Evolutionary conservation across 2,888 invertebrate genomes (phyloP), one percentile per base, ranked within the genome.

Genomic region (Gastracanthus pulcherrimus): DNA sequence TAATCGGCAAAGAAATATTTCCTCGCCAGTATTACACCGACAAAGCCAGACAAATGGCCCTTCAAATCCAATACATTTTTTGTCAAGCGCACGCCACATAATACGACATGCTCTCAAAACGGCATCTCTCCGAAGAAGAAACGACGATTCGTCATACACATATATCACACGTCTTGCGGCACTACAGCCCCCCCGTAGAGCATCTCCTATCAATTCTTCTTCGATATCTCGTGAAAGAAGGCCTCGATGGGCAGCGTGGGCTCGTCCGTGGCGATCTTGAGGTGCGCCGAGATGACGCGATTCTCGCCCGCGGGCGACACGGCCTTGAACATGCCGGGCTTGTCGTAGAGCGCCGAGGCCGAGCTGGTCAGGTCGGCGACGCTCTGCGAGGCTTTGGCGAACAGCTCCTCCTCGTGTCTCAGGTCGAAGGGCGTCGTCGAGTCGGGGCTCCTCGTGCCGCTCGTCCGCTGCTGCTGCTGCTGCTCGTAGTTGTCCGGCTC

Each of bases 241-340:
- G 96, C 96, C 91, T 96, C 96, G 83, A 96, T 95, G 0, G 96
- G 96, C 70, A 96, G 92, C 74, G 96, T 96, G 0, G 96, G 96
- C 88, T 96, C 96, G 84, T 96, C 96, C 0, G 96, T 96, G 0
- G 95, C 94, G 90, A 96, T 94, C 29, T 95, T 95, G 85, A 96
- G 95, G 87, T 95, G 95, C 86, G 93, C 94, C 3, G 95, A 94
- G 87, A 95, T 94, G 85, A 94, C 92, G 84, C 95, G 93, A 85
- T 94, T 95, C 23, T 90, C 89, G 75, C 92, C 93, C 0, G 92
- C 92, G 0, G 93, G 92, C 0, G 95, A 93, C 0, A 95, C 94
- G 0, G 94, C 94, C 90, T 95, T 95, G 89, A 95, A 95, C 92
- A 94, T 93, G 3, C 95, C 95, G 0, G 95, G 94, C n/a, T 94